A percentile compares a stretch with the other conserved stretches of the same genome.
Conservation (phyloP, 2,888 invertebrate genomes). For the Smittia sp. region DNA sequence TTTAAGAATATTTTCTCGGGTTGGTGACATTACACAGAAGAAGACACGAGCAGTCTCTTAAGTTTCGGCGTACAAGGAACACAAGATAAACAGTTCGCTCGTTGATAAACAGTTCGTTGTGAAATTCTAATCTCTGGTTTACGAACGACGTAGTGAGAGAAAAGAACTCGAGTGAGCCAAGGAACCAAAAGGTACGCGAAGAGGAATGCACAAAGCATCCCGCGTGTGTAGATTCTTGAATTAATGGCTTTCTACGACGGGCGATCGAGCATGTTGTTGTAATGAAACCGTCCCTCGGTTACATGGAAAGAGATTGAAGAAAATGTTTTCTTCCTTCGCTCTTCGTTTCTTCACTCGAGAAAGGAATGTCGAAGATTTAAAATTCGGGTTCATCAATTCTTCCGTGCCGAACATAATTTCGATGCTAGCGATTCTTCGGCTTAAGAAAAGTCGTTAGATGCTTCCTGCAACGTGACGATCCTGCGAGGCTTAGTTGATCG, state of each 20-base stretch:
- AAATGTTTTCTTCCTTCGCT: not conserved
- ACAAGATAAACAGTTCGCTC: too few species aligned
- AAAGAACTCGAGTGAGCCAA: not conserved
- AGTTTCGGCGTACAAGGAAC: too few species aligned
- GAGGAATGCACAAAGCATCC: slow-evolving; percentile 2
- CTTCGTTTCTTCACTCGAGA: not conserved
- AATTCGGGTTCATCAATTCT: not conserved
- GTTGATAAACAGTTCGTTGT: too few species aligned
- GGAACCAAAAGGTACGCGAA: slow-evolving; percentile 16
- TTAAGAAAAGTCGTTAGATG: too few species aligned
- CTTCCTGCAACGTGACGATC: too few species aligned
- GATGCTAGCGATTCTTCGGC: too few species aligned
- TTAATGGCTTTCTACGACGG: slow-evolving; percentile 18
- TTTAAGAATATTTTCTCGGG: too few species aligned
- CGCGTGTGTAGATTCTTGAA: slow-evolving; percentile 27
- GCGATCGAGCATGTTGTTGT: slow-evolving; percentile 18
- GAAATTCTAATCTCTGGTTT: too few species aligned
- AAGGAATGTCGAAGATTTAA: not conserved
- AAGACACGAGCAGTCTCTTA: too few species aligned
- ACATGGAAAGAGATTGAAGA: not conserved
- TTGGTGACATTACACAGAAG: too few species aligned
- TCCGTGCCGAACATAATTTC: not conserved
- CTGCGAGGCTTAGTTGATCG: too few species aligned
- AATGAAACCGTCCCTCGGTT: slow-evolving; percentile 9
- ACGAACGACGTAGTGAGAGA: not conserved